Evolutionary conservation across 2,113 vertebrate genomes (phyloP).

Genomic region (Seriola rivoliana): DNA sequence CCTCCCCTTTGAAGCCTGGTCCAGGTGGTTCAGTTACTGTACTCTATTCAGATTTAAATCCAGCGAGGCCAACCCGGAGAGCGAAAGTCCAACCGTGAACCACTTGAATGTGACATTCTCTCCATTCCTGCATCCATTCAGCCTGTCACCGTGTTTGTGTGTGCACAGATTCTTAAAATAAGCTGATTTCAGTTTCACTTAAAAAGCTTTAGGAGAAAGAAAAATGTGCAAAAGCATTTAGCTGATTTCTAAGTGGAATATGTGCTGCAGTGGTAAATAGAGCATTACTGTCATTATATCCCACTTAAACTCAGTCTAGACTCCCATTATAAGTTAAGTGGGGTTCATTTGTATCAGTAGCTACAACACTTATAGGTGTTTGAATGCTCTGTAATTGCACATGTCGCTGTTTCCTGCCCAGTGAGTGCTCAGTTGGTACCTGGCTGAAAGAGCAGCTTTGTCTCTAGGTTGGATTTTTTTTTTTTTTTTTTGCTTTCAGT

Average conservation of each 20-base stretch:
- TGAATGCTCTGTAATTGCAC: conserved; percentile 50
- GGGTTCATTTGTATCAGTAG: conserved; percentile 25
- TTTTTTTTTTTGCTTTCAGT: neutral
- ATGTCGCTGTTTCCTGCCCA: conserved; percentile 67
- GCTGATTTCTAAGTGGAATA: neutral
- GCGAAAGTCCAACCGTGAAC: conserved; percentile 25
- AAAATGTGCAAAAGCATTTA: neutral
- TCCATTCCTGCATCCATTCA: conserved; percentile 7
- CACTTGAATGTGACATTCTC: conserved; percentile 39
- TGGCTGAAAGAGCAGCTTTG: conserved; percentile 65
- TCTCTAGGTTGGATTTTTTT: conserved; percentile 12
- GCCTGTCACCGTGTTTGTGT: neutral
- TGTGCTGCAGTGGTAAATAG: conserved; percentile 10
- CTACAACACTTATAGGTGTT: conserved; percentile 27
- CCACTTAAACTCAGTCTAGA: conserved; percentile 15
- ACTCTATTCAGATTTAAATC: conserved; percentile 63
- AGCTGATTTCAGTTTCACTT: neutral
- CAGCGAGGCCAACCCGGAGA: conserved; percentile 31
- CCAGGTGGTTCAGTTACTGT: conserved; percentile 64
- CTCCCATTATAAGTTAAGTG: conserved; percentile 15
- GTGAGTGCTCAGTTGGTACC: neutral
- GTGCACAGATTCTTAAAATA: neutral
- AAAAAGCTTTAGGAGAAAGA: neutral
- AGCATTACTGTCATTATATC: neutral
- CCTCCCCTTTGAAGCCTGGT: conserved; percentile 44